Conservation (phyloP, 2,888 invertebrate species). For the Archaeoteleia sp. region DNA sequence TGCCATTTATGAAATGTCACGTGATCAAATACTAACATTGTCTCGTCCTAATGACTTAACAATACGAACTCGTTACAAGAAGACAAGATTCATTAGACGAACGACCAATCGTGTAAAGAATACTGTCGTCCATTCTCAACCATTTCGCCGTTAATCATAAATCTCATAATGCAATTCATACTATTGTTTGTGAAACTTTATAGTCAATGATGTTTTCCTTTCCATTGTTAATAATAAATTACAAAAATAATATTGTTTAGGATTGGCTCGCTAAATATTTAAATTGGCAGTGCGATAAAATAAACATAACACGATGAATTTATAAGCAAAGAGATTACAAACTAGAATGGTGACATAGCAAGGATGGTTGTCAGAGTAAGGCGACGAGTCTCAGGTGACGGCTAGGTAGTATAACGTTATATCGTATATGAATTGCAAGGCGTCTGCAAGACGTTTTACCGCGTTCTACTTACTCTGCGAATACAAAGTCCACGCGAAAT, state of each 20-base stretch:
- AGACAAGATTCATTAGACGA: conserved; percentile 9
- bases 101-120: too few species aligned
- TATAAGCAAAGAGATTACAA: conserved; percentile 22
- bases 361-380: conserved; percentile 28
- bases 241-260: neutral
- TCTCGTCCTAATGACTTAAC: conserved; percentile 25
- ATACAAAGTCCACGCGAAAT: conserved; percentile 7
- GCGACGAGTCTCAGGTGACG: conserved; percentile 46
- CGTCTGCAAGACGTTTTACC: conserved; percentile 13
- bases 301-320: conserved; percentile 15
- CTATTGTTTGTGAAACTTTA: too few species aligned
- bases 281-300: conserved; percentile 17
- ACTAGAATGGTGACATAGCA: conserved; percentile 17
- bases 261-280: conserved; percentile 29
- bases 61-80: conserved; percentile 16
- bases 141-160: too few species aligned
- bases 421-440: neutral
- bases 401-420: conserved; percentile 20
- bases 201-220: too few species aligned
- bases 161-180: too few species aligned
- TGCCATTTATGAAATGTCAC: conserved; percentile 38
- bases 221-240: too few species aligned
- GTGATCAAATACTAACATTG: conserved; percentile 37
- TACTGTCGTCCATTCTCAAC: too few species aligned
- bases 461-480: conserved; percentile 16